Conservation (phyloP, 2,113 vertebrate species). For the Vireo altiloquus region DNA sequence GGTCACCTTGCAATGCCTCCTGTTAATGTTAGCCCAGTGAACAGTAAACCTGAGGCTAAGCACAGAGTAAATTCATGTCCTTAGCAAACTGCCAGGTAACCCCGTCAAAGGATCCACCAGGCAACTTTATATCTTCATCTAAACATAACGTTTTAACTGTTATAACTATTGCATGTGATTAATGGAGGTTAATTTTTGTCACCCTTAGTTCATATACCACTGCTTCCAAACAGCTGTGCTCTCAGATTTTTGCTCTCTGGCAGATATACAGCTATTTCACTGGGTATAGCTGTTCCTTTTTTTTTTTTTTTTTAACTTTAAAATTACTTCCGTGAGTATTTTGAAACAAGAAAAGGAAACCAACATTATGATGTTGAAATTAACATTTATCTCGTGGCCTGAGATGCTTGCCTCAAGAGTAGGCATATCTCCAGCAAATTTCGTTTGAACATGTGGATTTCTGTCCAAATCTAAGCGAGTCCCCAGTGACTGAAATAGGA, state of each 20-base stretch:
- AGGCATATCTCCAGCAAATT: neutral
- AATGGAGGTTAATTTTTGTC: neutral
- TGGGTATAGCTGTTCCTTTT: neutral
- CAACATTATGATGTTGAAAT: neutral
- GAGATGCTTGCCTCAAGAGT: neutral
- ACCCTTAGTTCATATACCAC: neutral
- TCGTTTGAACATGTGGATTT: neutral
- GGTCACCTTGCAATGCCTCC: constrained; percentile 46
- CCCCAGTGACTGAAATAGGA: neutral
- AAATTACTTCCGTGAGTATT: neutral
- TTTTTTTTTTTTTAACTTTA: neutral
- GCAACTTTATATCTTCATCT: neutral
- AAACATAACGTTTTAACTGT: neutral
- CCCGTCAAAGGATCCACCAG: neutral
- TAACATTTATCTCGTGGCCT: neutral
- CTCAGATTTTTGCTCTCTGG: neutral
- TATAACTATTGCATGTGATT: neutral
- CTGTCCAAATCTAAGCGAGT: neutral
- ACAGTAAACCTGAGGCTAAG: constrained; percentile 25
- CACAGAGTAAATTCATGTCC: neutral
- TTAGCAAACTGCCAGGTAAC: neutral
- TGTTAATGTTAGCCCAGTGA: constrained; percentile 19
- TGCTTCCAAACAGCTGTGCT: neutral
- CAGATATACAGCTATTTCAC: neutral
- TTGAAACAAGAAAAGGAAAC: neutral